These are phyloP conservation scores for Oryzias curvinotus DNA, from an alignment of 2,113 vertebrate species.

Conservation along the genomic window DNA sequence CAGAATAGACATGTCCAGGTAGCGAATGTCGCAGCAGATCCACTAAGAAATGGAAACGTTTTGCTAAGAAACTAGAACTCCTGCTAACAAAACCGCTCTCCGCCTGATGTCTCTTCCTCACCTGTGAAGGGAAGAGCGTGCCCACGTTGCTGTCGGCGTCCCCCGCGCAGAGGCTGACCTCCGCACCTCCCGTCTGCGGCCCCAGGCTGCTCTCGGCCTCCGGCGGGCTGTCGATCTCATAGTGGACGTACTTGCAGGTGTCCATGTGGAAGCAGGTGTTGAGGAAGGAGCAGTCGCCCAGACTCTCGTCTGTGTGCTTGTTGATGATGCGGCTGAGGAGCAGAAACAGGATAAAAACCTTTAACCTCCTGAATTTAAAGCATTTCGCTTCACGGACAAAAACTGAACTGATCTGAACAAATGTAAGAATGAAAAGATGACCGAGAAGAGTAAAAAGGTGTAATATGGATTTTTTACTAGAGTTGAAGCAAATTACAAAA, in stretches of 20 bases:
- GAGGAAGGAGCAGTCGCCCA: slow-evolving; percentile 93
- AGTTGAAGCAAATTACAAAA: too few relatives aligned
- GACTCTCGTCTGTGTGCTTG: slow-evolving; percentile 91
- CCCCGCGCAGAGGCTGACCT: slow-evolving; percentile 78
- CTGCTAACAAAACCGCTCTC: background rate
- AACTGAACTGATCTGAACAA: too few relatives aligned
- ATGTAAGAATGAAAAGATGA: too few relatives aligned
- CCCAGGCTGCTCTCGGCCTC: slow-evolving; percentile 76
- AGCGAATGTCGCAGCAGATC: slow-evolving; percentile 95
- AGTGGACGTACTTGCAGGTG: slow-evolving; percentile 94
- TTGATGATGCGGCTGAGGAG: slow-evolving; percentile 87
- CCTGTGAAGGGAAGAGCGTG: slow-evolving; percentile 90
- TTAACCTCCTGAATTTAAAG: too few relatives aligned
- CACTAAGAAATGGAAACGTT: slow-evolving; percentile 72
- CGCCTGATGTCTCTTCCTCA: slow-evolving; percentile 31
- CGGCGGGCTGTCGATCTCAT: slow-evolving; percentile 88
- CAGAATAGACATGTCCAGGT: slow-evolving; percentile 90
- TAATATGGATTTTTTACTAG: too few relatives aligned
- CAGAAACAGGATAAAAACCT: background rate
- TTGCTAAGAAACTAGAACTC: background rate
- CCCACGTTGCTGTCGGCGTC: slow-evolving; percentile 84
- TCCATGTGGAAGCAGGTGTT: slow-evolving; percentile 98
- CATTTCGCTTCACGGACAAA: too few relatives aligned
- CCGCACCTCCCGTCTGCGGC: slow-evolving; percentile 71
- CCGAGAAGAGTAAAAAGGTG: too few relatives aligned